These are phyloP conservation scores for Okapia johnstoni DNA, from an alignment of 2,113 vertebrate species.

Conservation along the genomic window DNA sequence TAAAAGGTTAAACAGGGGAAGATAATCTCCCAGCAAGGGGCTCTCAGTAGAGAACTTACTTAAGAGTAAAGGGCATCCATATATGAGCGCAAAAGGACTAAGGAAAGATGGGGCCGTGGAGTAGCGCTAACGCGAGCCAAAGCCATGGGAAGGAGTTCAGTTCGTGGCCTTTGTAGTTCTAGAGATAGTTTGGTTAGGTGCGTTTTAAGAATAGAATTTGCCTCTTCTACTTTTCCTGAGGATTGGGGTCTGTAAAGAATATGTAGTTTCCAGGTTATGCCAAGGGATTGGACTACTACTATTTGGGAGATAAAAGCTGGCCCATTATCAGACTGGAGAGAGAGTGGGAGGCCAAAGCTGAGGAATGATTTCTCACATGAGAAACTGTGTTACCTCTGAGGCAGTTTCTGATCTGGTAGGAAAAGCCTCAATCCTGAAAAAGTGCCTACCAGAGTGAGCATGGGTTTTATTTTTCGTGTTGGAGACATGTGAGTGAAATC, in stretches of 20 bases:
- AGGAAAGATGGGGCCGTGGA: not conserved
- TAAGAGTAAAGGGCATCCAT: not conserved
- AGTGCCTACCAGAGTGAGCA: not conserved
- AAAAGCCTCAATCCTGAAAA: not conserved
- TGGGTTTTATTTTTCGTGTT: accelerated
- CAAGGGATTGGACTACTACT: not conserved
- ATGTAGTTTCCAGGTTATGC: not conserved
- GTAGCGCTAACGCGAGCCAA: not conserved
- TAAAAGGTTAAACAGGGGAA: accelerated
- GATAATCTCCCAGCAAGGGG: not conserved
- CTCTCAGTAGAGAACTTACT: not conserved
- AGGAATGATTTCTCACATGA: not conserved
- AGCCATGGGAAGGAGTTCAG: not conserved
- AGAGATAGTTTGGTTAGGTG: not conserved
- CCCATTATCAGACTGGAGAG: not conserved
- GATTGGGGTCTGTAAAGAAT: not conserved
- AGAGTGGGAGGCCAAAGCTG: not conserved
- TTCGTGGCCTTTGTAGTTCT: not conserved
- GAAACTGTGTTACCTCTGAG: not conserved
- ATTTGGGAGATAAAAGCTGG: not conserved
- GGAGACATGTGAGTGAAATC: not conserved
- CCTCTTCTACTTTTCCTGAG: not conserved
- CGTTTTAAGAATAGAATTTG: not conserved
- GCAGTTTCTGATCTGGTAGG: not conserved
- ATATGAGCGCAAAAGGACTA: not conserved